These are phyloP conservation scores for Andrena marginata DNA, from an alignment of 2,888 invertebrate genomes.

Conservation along the genomic window DNA sequence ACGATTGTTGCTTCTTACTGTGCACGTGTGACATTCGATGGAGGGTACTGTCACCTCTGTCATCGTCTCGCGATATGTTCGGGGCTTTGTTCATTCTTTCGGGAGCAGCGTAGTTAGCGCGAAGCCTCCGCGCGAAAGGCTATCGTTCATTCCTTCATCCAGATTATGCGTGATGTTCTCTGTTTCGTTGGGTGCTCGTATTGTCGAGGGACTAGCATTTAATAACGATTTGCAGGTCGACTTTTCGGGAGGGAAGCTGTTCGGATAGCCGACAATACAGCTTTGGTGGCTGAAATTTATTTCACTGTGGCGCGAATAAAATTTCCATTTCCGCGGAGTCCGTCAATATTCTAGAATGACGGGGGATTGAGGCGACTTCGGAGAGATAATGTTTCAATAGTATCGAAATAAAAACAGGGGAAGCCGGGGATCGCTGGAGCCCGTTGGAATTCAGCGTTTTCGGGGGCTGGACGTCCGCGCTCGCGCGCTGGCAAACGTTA, in stretches of 20 bases:
- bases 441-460: not conserved
- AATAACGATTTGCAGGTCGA: too few species aligned
- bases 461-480: not conserved
- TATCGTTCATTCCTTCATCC: too few species aligned
- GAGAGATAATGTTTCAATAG: not conserved
- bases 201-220: too few species aligned
- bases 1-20: constrained; percentile 20
- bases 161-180: too few species aligned
- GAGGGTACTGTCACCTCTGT: not conserved
- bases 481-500: constrained; percentile 4
- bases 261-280: not conserved
- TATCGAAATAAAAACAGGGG: not conserved
- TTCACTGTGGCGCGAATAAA: not conserved
- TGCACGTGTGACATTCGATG: constrained; percentile 17
- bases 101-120: not conserved
- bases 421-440: not conserved
- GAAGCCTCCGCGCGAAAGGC: too few species aligned
- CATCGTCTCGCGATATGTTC: constrained; percentile 20
- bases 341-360: not conserved
- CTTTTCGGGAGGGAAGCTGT: not conserved
- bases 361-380: not conserved
- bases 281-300: not conserved
- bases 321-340: too few species aligned
- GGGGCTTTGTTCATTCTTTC: constrained; percentile 1
- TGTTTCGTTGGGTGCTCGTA: too few species aligned